Conservation (phyloP, 2,113 vertebrate species). For the Tenrec ecaudatus region DNA sequence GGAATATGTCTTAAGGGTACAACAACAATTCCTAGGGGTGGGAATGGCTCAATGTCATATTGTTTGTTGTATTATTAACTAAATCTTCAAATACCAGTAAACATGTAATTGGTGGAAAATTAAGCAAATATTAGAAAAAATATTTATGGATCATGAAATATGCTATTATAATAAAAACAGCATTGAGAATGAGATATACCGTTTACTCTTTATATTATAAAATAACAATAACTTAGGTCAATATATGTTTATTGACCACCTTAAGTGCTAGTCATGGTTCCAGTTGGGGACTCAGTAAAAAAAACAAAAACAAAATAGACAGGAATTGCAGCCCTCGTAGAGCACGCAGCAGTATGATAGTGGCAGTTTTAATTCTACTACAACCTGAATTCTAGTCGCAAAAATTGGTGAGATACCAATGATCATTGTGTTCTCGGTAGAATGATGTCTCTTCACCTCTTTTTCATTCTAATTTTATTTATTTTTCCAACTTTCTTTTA, state of each 20-base stretch:
- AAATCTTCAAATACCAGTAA: slow-evolving; percentile 36
- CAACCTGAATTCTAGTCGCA: not conserved
- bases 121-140: slow-evolving; percentile 35
- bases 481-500: slow-evolving; percentile 44
- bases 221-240: slow-evolving; percentile 30
- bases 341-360: not conserved
- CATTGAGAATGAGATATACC: not conserved
- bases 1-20: not conserved
- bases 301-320: no score
- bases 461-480: not conserved
- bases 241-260: not conserved
- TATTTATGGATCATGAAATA: slow-evolving; percentile 57
- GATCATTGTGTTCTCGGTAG: not conserved
- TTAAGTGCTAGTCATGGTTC: slow-evolving; percentile 1
- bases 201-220: slow-evolving; percentile 14
- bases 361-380: not conserved
- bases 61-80: slow-evolving; percentile 2
- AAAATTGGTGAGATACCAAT: not conserved
- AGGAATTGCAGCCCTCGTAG: not conserved
- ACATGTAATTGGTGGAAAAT: slow-evolving; percentile 32
- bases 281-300: not conserved
- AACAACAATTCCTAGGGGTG: not conserved
- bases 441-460: not conserved
- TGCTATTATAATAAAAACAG: slow-evolving; percentile 4
- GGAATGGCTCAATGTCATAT: not conserved